Conservation (phyloP, 2,888 invertebrate species). For the Monopis laevigella region DNA sequence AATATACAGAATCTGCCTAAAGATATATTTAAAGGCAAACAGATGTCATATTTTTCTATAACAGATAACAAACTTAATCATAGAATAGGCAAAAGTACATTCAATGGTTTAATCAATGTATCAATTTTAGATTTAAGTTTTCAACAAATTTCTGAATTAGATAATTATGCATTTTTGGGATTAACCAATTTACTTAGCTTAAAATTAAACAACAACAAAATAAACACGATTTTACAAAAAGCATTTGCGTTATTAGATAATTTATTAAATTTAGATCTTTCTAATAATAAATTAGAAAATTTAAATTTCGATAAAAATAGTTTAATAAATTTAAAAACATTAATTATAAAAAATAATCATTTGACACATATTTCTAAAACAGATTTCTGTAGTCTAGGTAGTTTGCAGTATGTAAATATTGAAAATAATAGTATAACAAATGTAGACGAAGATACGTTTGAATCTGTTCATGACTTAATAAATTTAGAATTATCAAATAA, state of each 20-base stretch:
- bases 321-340: constrained; percentile 27
- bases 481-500: constrained; percentile 37
- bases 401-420: constrained; percentile 35
- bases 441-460: constrained; percentile 32
- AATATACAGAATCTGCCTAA: constrained; percentile 30
- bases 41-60: constrained; percentile 29
- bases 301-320: constrained; percentile 34
- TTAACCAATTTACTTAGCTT: constrained; percentile 26
- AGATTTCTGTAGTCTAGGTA: constrained; percentile 27
- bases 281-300: constrained; percentile 32
- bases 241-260: constrained; percentile 30
- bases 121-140: constrained; percentile 30
- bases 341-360: constrained; percentile 32
- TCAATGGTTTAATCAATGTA: constrained; percentile 33
- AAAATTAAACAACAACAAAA: constrained; percentile 33
- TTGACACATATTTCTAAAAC: constrained; percentile 29
- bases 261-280: constrained; percentile 33
- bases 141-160: constrained; percentile 31
- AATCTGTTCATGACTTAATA: constrained; percentile 27
- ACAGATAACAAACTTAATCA: constrained; percentile 32
- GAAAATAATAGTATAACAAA: constrained; percentile 36
- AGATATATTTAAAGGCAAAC: constrained; percentile 32
- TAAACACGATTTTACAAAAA: constrained; percentile 26
- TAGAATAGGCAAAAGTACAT: constrained; percentile 30
- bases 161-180: constrained; percentile 37